Evolutionary conservation across 1,140 invertebrate species (phyloP).

Genomic region (Charaxes varanes): DNA sequence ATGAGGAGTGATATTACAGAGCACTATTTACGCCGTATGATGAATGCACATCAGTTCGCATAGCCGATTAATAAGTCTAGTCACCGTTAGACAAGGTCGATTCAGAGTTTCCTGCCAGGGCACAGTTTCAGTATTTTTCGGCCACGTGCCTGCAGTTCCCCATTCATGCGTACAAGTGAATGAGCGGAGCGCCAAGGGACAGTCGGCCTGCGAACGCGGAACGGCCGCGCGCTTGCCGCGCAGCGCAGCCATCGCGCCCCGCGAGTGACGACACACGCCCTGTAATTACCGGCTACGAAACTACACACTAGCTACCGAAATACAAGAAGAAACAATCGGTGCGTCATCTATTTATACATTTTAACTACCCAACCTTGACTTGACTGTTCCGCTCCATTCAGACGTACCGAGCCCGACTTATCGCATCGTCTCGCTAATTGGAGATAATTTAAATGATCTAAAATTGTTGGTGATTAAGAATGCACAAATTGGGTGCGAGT

Average conservation of each 20-base stretch:
- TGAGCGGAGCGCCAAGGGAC: slow-evolving; percentile 37
- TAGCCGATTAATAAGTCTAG: slow-evolving; percentile 18
- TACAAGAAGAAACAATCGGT: slow-evolving; percentile 41
- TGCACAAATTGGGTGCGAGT: slow-evolving; percentile 29
- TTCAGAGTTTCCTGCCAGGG: slow-evolving; percentile 33
- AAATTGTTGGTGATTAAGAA: slow-evolving; percentile 25
- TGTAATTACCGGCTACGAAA: slow-evolving; percentile 7
- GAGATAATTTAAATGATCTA: slow-evolving; percentile 37
- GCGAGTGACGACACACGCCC: slow-evolving; percentile 29
- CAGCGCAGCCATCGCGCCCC: slow-evolving; percentile 39
- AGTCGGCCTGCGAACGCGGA: slow-evolving; percentile 54
- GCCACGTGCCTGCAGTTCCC: slow-evolving; percentile 44
- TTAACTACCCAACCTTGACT: slow-evolving; percentile 42
- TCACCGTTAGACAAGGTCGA: slow-evolving; percentile 31
- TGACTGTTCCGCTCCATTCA: slow-evolving; percentile 25
- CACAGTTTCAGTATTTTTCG: slow-evolving; percentile 52
- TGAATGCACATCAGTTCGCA: slow-evolving; percentile 7
- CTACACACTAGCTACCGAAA: slow-evolving; percentile 13
- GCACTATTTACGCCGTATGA: background rate
- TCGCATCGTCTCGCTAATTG: slow-evolving; percentile 29
- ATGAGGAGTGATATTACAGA: too few relatives aligned
- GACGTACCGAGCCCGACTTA: slow-evolving; percentile 13
- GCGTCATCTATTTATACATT: slow-evolving; percentile 52
- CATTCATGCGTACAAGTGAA: slow-evolving; percentile 62
- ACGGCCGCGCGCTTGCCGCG: slow-evolving; percentile 45